Conservation (phyloP, 2,113 vertebrate genomes). For the Apteryx mantelli region DNA sequence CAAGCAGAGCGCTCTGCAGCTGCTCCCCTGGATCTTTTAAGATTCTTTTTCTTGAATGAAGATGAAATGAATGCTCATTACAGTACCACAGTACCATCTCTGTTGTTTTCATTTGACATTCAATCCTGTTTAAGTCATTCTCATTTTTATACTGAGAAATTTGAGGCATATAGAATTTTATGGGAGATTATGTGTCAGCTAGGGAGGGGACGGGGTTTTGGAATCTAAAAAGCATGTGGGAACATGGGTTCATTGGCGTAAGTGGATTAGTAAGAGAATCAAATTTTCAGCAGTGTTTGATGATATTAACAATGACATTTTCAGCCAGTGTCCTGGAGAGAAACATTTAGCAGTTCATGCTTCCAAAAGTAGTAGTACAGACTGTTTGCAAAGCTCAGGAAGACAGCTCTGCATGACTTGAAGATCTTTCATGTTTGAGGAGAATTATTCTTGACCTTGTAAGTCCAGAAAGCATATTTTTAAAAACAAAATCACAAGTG, state of each 20-base stretch:
- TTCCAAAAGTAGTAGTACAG: neutral
- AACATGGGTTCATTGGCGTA: neutral
- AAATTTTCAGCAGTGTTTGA: neutral
- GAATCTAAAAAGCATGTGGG: neutral
- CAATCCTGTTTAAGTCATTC: neutral
- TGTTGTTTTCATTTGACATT: neutral
- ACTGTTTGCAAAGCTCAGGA: neutral
- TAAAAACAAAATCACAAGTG: neutral
- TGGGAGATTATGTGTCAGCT: neutral
- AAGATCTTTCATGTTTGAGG: neutral
- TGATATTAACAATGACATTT: neutral
- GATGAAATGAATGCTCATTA: neutral
- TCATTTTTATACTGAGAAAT: neutral
- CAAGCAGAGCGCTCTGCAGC: neutral
- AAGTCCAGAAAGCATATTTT: neutral
- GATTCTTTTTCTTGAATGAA: neutral
- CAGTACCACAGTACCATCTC: neutral
- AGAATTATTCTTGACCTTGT: neutral
- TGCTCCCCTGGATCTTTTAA: neutral
- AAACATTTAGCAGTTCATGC: neutral
- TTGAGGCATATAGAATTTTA: neutral
- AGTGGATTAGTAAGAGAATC: neutral
- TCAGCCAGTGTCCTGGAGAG: neutral
- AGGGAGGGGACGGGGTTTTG: neutral
- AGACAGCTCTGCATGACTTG: neutral